A percentile compares a stretch with the other conserved stretches of the same genome.
These are phyloP conservation scores for Tipula confusa DNA, from an alignment of 2,888 invertebrate species.

Conservation along the genomic window DNA sequence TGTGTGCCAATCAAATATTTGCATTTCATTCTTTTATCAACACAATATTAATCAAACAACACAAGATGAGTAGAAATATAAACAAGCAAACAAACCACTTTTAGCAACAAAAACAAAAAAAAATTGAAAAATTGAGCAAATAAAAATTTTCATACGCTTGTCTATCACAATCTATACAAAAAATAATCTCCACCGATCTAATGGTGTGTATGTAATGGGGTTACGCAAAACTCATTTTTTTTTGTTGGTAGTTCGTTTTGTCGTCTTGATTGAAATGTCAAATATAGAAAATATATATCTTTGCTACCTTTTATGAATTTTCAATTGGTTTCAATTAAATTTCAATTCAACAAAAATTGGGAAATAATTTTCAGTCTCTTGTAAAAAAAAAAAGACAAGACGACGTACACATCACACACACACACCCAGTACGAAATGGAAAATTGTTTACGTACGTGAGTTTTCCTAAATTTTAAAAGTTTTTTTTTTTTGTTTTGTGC, in stretches of 20 bases:
- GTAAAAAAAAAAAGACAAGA: neutral
- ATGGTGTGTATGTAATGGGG: neutral
- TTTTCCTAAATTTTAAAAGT: neutral
- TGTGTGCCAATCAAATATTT: neutral
- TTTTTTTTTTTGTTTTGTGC: neutral
- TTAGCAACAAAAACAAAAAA: neutral
- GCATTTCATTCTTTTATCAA: neutral
- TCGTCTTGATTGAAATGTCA: conserved; percentile 17
- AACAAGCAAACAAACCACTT: conserved; percentile 5
- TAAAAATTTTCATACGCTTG: neutral
- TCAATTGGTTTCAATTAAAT: conserved; percentile 25
- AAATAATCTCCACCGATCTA: neutral
- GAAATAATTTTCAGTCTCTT: neutral
- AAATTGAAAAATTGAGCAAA: neutral
- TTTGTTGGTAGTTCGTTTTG: neutral
- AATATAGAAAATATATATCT: neutral
- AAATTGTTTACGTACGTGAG: conserved; percentile 25
- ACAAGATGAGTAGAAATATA: neutral
- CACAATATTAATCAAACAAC: neutral
- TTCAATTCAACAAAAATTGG: neutral
- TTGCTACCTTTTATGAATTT: neutral
- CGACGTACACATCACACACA: too few species aligned
- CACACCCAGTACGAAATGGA: neutral
- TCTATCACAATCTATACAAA: neutral
- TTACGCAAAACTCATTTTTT: neutral